Evolutionary conservation across 2,888 invertebrate genomes (phyloP).

Genomic region (Allygus modestus): DNA sequence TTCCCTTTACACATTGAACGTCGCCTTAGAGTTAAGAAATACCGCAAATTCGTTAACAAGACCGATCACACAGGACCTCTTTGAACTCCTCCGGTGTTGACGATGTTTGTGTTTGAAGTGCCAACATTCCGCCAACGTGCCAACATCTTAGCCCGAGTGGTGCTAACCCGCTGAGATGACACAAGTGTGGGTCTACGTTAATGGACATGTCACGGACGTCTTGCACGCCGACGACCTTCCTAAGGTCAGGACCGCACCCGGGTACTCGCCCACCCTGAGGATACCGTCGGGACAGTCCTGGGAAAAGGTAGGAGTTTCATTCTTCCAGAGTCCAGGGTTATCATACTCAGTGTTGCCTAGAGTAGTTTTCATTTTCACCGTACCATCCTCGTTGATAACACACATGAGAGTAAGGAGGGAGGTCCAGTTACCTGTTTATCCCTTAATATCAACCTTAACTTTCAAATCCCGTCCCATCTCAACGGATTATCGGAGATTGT

Average conservation of each 20-base stretch:
- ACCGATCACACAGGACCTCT: neutral
- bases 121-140: neutral
- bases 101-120: conserved; percentile 30
- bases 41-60: neutral
- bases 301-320: conserved; percentile 32
- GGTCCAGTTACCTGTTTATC: too few species aligned
- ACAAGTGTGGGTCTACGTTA: conserved; percentile 66
- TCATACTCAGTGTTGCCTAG: too few species aligned
- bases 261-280: conserved; percentile 33
- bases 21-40: too few species aligned
- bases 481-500: too few species aligned
- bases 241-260: neutral
- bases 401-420: too few species aligned
- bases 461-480: too few species aligned
- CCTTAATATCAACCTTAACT: too few species aligned
- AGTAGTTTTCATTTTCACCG: too few species aligned
- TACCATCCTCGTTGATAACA: too few species aligned
- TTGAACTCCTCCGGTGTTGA: neutral
- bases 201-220: conserved; percentile 67
- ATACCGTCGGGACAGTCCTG: conserved; percentile 35
- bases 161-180: conserved; percentile 53
- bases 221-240: conserved; percentile 42
- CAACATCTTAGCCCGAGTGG: conserved; percentile 16
- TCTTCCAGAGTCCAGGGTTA: too few species aligned
- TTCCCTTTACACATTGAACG: too few species aligned